Evolutionary conservation across 2,113 vertebrate species (phyloP).

Genomic region (Notechis scutatus): DNA sequence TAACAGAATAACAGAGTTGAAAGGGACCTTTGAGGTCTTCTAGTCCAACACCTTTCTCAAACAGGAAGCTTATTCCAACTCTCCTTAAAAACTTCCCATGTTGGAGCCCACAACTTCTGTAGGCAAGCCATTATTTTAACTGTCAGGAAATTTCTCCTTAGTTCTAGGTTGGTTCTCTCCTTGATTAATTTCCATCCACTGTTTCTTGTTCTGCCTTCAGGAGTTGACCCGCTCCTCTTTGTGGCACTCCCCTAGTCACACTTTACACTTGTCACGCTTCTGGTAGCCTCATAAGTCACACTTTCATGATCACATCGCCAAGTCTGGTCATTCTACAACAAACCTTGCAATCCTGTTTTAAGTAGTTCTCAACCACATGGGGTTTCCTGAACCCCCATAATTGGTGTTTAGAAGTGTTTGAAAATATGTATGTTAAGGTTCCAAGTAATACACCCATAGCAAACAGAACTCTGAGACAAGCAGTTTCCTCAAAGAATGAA

Average conservation of each 20-base stretch:
- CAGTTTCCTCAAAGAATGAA: too few species aligned
- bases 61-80: too few species aligned
- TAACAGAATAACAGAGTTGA: too few species aligned
- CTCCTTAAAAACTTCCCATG: too few species aligned
- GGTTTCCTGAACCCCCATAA: neutral
- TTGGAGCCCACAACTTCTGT: neutral
- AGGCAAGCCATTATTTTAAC: neutral
- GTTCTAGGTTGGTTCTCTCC: neutral
- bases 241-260: neutral
- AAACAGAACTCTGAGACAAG: too few species aligned
- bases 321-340: neutral
- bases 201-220: neutral
- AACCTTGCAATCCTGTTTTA: neutral
- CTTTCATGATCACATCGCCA: neutral
- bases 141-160: neutral
- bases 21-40: too few species aligned
- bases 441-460: too few species aligned
- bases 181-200: neutral
- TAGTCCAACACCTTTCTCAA: too few species aligned
- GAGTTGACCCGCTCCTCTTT: neutral
- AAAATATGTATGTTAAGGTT: neutral
- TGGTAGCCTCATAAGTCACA: neutral
- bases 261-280: neutral
- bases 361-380: neutral
- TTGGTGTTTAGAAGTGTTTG: neutral